Evolutionary conservation across 2,113 vertebrate species (phyloP).

Genomic region (Amblyornis subalaris): DNA sequence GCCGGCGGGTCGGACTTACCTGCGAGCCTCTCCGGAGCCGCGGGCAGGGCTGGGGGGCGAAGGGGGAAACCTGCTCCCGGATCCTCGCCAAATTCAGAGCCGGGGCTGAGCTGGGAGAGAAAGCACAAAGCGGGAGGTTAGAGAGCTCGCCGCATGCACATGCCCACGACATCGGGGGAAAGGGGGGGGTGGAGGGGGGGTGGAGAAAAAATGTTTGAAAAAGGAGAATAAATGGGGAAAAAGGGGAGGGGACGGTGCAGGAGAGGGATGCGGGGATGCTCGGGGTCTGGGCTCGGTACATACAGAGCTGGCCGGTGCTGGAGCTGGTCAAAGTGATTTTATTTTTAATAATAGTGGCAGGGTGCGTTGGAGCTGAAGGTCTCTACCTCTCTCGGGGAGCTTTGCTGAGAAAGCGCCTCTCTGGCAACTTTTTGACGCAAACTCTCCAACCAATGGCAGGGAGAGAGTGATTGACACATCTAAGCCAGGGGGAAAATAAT

Average conservation of each 20-base stretch:
- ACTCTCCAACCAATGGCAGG: slow-evolving; percentile 95
- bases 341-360: slow-evolving; percentile 73
- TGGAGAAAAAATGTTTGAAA: slow-evolving; percentile 1
- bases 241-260: slow-evolving; percentile 20
- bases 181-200: neutral
- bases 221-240: slow-evolving; percentile 38
- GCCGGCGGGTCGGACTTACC: slow-evolving; percentile 61
- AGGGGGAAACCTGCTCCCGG: slow-evolving; percentile 17
- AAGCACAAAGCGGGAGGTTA: slow-evolving; percentile 72
- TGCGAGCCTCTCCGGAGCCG: slow-evolving; percentile 46
- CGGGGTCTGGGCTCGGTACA: slow-evolving; percentile 53
- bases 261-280: slow-evolving; percentile 28
- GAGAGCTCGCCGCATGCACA: slow-evolving; percentile 58
- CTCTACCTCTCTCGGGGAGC: slow-evolving; percentile 86
- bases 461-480: slow-evolving; percentile 88
- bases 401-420: slow-evolving; percentile 91
- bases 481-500: slow-evolving; percentile 82
- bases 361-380: slow-evolving; percentile 80
- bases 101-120: slow-evolving; percentile 68
- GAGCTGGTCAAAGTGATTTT: slow-evolving; percentile 63
- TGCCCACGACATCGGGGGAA: slow-evolving; percentile 13
- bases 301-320: slow-evolving; percentile 66
- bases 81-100: slow-evolving; percentile 55
- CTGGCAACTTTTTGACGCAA: slow-evolving; percentile 98
- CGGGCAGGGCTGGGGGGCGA: neutral